Percentiles rank a stretch among this genome's conserved stretches.
These are phyloP conservation scores for Penaeus vannamei DNA, from an alignment of 1,140 invertebrate species.

Conservation along the genomic window DNA sequence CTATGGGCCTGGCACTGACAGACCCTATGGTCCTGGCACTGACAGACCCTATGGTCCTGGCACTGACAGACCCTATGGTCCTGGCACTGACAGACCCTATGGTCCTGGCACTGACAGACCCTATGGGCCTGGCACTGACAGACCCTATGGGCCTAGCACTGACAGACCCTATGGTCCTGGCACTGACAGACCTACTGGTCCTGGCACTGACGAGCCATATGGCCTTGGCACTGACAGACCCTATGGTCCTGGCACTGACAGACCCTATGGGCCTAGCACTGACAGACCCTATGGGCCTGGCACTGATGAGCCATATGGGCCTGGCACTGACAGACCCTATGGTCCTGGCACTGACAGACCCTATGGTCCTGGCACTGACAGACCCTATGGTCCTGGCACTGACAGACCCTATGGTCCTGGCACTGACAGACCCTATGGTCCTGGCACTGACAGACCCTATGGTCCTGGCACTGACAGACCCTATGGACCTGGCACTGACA, in stretches of 20 bases:
- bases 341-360: conserved; percentile 35
- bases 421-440: background rate
- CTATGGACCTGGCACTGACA: background rate
- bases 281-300: background rate
- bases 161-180: conserved; percentile 3
- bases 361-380: conserved; percentile 13
- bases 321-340: conserved; percentile 1
- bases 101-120: conserved; percentile 20
- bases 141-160: background rate
- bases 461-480: conserved; percentile 27
- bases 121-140: background rate
- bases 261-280: background rate
- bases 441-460: background rate
- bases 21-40: background rate
- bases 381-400: background rate
- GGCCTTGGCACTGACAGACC: conserved; percentile 16
- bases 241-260: background rate
- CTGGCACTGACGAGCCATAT: background rate
- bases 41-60: background rate
- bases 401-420: conserved; percentile 2
- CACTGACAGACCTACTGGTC: background rate
- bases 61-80: background rate
- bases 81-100: conserved; percentile 6
- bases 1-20: too few species aligned
- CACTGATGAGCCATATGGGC: background rate